Conservation (phyloP, 1,140 invertebrate species). For the Bathynomus jamesi region DNA sequence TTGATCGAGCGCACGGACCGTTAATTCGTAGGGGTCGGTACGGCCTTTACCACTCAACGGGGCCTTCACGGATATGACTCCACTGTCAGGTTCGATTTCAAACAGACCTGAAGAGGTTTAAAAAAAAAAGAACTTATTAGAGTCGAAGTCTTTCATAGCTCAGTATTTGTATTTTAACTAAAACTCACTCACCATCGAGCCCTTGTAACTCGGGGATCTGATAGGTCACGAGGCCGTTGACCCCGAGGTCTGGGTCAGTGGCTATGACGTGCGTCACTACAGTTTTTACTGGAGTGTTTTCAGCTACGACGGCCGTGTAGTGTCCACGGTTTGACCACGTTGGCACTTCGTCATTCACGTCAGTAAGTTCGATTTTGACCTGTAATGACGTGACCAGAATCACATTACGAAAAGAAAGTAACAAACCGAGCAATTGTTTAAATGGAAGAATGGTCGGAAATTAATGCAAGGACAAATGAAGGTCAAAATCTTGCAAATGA, state of each 20-base stretch:
- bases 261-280: slow-evolving; percentile 38
- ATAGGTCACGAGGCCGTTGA: slow-evolving; percentile 49
- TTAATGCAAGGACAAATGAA: too few relatives aligned
- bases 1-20: slow-evolving; percentile 60
- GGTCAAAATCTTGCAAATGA: too few relatives aligned
- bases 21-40: slow-evolving; percentile 61
- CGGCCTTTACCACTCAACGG: slow-evolving; percentile 66
- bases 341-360: slow-evolving; percentile 75
- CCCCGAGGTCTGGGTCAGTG: slow-evolving; percentile 45
- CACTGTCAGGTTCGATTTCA: slow-evolving; percentile 57
- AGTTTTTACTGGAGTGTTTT: slow-evolving; percentile 42
- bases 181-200: slow-evolving; percentile 30
- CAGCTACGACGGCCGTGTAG: slow-evolving; percentile 43
- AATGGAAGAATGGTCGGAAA: too few relatives aligned
- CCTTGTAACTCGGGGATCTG: slow-evolving; percentile 36
- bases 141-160: not conserved
- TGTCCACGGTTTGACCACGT: slow-evolving; percentile 40
- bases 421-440: too few relatives aligned
- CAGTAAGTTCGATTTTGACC: slow-evolving; percentile 62
- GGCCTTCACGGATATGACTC: slow-evolving; percentile 56
- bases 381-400: too few relatives aligned
- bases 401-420: too few relatives aligned
- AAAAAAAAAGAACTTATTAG: slow-evolving; percentile 8
- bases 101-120: slow-evolving; percentile 50
- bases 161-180: not conserved